phyloP scores from a whole-genome alignment of 2,113 vertebrate species.

The Entomyzon cyanotis region DNA sequence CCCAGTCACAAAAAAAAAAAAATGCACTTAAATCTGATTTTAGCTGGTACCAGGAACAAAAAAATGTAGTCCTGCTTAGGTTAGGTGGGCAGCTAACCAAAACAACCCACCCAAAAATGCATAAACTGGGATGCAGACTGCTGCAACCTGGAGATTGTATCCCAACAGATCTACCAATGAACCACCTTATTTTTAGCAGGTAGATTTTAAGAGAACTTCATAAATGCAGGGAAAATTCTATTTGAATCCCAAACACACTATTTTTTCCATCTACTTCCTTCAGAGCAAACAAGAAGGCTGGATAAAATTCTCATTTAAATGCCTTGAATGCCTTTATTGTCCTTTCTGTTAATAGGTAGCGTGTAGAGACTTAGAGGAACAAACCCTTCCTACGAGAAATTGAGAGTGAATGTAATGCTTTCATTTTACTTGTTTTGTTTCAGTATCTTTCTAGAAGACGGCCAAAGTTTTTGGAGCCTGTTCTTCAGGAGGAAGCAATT shows the following conservation, averaged over 20 bases:
- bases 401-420: neutral
- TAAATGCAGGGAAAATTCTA: neutral
- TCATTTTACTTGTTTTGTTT: neutral
- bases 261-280: neutral
- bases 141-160: neutral
- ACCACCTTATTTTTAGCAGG: neutral
- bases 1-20: neutral
- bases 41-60: neutral
- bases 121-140: neutral
- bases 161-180: neutral
- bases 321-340: neutral
- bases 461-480: neutral
- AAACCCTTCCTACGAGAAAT: neutral
- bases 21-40: neutral
- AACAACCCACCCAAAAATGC: neutral
- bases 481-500: neutral
- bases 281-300: neutral
- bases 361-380: neutral
- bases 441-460: neutral
- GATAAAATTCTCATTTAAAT: neutral
- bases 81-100: neutral
- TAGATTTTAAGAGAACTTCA: neutral
- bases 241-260: neutral
- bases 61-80: neutral
- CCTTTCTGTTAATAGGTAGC: neutral